Evolutionary conservation across 2,888 invertebrate genomes (phyloP).

Genomic region (Ectobius pallidus): DNA sequence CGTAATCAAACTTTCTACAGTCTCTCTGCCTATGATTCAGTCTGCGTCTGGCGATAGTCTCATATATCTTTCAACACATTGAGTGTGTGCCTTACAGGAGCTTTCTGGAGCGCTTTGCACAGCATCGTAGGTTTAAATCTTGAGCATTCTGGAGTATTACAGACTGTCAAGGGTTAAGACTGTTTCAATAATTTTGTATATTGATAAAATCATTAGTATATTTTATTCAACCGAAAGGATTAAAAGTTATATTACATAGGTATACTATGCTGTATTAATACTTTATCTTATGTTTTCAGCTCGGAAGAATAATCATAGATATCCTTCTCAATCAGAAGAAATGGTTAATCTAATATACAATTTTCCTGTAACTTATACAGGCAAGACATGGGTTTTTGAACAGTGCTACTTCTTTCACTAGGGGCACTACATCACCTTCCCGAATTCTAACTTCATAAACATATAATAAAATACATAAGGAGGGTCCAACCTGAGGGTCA

Average conservation of each 20-base stretch:
- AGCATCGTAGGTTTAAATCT: no score
- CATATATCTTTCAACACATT: no score
- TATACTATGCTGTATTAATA: neutral
- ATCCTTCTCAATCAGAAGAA: neutral
- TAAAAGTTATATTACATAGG: no score
- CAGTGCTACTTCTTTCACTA: conserved; percentile 8
- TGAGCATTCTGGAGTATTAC: neutral
- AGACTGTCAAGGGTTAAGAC: neutral
- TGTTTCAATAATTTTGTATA: neutral
- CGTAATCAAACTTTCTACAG: no score
- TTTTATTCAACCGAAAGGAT: neutral
- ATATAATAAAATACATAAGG: no score
- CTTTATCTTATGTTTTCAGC: neutral
- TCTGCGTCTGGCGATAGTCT: no score
- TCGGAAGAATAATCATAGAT: neutral
- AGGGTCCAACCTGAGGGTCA: no score
- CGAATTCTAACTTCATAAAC: no score
- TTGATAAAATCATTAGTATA: neutral
- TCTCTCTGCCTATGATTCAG: no score
- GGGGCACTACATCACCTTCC: no score
- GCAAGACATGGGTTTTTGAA: conserved; percentile 6
- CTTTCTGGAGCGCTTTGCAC: no score
- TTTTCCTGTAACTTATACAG: neutral
- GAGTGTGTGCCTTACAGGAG: no score
- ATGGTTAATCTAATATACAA: neutral